A percentile compares a stretch with the other conserved stretches of the same genome.
Evolutionary conservation across 2,113 vertebrate species (phyloP).

Genomic region (Pterocles burchelli): DNA sequence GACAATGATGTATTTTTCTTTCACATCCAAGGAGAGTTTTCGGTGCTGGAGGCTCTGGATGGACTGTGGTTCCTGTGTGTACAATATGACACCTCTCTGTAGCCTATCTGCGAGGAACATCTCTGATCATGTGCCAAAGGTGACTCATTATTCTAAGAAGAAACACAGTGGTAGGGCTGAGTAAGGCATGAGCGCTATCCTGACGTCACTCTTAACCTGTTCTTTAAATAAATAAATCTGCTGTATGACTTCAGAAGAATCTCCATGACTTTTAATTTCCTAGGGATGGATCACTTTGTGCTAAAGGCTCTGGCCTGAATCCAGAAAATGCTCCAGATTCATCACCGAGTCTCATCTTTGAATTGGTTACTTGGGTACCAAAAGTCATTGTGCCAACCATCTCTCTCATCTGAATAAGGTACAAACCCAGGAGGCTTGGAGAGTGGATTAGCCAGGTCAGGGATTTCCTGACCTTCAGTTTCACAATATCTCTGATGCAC

Average conservation of each 20-base stretch:
- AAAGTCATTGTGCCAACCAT: background rate
- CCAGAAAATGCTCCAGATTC: background rate
- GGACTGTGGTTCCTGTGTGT: background rate
- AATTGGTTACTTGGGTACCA: background rate
- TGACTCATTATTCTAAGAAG: background rate
- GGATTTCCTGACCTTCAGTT: background rate
- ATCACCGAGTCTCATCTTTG: background rate
- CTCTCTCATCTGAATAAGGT: background rate
- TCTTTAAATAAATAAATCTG: background rate
- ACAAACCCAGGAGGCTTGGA: background rate
- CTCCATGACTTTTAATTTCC: background rate
- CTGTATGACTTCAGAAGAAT: background rate
- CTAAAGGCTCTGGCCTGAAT: background rate
- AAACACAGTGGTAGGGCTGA: background rate
- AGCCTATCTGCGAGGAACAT: background rate
- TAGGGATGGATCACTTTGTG: background rate
- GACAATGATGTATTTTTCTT: background rate
- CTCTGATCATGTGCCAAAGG: background rate
- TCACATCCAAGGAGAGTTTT: background rate
- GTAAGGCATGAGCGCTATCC: background rate
- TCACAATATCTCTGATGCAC: background rate
- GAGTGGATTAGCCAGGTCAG: background rate
- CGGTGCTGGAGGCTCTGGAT: background rate
- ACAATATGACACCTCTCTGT: background rate
- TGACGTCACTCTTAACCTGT: background rate